phyloP scores from a whole-genome alignment of 2,113 vertebrate genomes.

The Osmerus eperlanus region DNA sequence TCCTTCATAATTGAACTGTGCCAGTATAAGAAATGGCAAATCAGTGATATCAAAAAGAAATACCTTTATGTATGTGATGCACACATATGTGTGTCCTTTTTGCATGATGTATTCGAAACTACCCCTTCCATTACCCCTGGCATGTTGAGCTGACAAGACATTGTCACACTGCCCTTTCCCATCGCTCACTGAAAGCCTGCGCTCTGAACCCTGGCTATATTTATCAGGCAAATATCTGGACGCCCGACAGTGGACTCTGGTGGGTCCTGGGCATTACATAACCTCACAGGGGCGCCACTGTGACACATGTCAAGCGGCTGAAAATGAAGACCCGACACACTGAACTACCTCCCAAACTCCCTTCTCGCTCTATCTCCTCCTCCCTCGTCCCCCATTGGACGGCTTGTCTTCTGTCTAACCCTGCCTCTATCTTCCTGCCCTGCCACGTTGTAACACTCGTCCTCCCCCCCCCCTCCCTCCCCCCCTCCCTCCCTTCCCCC shows the following conservation, averaged over 20 bases:
- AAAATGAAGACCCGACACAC: conserved; percentile 62
- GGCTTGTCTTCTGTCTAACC: too few relatives aligned
- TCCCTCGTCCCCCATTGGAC: too few relatives aligned
- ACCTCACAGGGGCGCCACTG: conserved; percentile 26
- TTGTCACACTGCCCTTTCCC: conserved; percentile 47
- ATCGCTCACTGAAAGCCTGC: conserved; percentile 18
- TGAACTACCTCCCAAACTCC: conserved; percentile 28
- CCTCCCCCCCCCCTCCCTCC: neutral
- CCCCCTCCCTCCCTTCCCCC: conserved; percentile 10
- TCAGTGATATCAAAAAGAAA: neutral
- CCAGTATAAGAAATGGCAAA: conserved; percentile 2
- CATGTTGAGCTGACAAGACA: conserved; percentile 31
- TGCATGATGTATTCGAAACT: neutral
- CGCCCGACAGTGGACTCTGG: conserved; percentile 26
- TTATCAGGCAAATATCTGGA: conserved; percentile 52
- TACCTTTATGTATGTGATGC: neutral
- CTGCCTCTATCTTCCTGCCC: neutral
- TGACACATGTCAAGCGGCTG: conserved; percentile 55
- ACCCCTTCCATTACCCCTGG: conserved; percentile 36
- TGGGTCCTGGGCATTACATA: conserved; percentile 45
- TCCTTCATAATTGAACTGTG: too few relatives aligned
- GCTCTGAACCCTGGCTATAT: conserved; percentile 40
- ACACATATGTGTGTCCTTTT: neutral
- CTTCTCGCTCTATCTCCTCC: neutral
- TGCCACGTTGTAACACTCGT: neutral